phyloP scores from a whole-genome alignment of 2,888 invertebrate species.

The Mystacides longicornis region DNA sequence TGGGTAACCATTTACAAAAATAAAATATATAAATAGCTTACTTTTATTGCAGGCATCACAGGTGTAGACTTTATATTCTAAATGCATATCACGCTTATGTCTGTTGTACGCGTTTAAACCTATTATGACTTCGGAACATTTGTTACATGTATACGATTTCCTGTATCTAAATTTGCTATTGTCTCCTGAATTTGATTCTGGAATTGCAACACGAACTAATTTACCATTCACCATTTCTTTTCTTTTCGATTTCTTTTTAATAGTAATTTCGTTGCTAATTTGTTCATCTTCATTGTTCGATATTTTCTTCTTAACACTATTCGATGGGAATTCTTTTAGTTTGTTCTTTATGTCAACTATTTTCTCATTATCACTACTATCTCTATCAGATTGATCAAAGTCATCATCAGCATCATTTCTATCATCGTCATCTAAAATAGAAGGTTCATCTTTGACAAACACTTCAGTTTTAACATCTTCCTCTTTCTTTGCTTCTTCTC shows the following conservation, averaged over 20 bases:
- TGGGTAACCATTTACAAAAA: too few relatives aligned
- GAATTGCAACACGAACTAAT: neutral
- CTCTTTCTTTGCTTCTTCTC: neutral
- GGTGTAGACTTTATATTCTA: neutral
- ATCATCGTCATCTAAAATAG: neutral
- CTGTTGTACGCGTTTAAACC: neutral
- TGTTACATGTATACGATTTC: neutral
- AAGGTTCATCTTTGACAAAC: neutral
- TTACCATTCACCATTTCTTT: neutral
- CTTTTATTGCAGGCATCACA: neutral
- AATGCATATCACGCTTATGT: neutral
- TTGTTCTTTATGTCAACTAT: neutral
- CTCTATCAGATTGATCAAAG: neutral
- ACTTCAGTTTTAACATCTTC: neutral
- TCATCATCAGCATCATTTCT: neutral
- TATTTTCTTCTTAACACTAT: neutral
- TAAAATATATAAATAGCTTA: too few relatives aligned
- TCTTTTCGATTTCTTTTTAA: neutral
- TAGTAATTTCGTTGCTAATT: neutral
- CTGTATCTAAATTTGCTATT: neutral
- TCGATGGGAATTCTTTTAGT: neutral
- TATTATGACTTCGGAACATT: neutral
- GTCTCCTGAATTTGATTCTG: neutral
- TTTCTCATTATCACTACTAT: neutral
- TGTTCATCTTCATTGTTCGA: neutral